Conservation (phyloP, 2,797 vertebrate genomes). For the Xenopus petersii region DNA sequence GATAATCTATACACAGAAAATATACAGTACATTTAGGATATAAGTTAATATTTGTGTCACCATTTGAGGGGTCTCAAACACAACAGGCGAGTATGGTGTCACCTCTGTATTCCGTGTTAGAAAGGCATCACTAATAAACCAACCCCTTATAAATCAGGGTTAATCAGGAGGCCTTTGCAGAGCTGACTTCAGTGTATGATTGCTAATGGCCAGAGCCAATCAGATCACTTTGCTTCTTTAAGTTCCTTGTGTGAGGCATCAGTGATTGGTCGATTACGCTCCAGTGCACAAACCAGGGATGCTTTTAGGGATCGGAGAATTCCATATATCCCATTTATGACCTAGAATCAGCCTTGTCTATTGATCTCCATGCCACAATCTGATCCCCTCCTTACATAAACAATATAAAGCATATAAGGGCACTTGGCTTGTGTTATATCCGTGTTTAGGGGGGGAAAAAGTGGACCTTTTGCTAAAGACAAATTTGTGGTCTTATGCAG, state of each 20-base stretch:
- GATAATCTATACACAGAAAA: slow-evolving; percentile 38
- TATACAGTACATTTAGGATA: slow-evolving; percentile 43
- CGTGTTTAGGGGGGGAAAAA: not conserved
- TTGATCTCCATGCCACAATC: too few species aligned
- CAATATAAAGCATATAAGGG: too few species aligned
- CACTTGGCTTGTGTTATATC: not conserved
- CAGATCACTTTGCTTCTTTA: slow-evolving; percentile 10
- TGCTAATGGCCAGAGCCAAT: slow-evolving; percentile 16
- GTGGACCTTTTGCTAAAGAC: slow-evolving; percentile 18
- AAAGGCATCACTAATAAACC: slow-evolving; percentile 6
- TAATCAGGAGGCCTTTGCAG: not conserved
- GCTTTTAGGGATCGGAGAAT: slow-evolving; percentile 4
- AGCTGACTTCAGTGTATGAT: slow-evolving; percentile 25
- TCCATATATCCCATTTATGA: not conserved
- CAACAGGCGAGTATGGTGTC: not conserved
- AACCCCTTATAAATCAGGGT: slow-evolving; percentile 18
- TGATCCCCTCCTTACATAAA: too few species aligned
- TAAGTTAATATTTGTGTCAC: slow-evolving; percentile 28
- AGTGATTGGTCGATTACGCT: slow-evolving; percentile 17
- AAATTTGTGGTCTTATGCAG: slow-evolving; percentile 23
- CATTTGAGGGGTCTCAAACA: not conserved
- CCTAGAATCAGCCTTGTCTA: too few species aligned
- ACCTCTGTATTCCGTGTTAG: not conserved
- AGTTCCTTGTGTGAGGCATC: slow-evolving; percentile 8
- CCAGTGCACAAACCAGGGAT: slow-evolving; percentile 40